Conservation (phyloP, 2,888 invertebrate genomes). For the Sipha maydis region DNA sequence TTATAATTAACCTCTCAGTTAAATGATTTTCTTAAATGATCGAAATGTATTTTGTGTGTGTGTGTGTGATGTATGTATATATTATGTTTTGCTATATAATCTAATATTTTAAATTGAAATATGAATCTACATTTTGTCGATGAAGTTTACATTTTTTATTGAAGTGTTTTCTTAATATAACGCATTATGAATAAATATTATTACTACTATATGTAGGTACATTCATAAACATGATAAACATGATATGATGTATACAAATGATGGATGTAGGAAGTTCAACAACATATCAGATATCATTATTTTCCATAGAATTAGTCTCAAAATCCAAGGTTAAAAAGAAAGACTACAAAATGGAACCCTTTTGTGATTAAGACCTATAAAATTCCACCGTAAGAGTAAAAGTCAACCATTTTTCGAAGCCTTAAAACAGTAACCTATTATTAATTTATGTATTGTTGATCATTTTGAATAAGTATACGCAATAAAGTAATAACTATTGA, state of each 20-base stretch:
- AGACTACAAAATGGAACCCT: slow-evolving; percentile 30
- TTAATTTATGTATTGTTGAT: not conserved
- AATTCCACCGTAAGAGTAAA: slow-evolving; percentile 15
- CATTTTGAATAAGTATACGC: not conserved
- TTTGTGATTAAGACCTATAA: slow-evolving; percentile 18
- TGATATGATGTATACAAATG: slow-evolving; percentile 11
- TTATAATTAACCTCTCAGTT: too few relatives aligned
- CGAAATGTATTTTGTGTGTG: too few relatives aligned
- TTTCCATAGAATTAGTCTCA: slow-evolving; percentile 28
- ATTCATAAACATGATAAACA: not conserved
- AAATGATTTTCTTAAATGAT: too few relatives aligned
- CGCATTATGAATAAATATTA: not conserved
- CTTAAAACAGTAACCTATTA: slow-evolving; percentile 45
- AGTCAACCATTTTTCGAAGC: not conserved
- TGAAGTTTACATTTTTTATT: not conserved
- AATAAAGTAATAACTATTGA: not conserved
- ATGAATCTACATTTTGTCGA: not conserved
- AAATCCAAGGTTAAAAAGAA: slow-evolving; percentile 39
- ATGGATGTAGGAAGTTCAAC: slow-evolving; percentile 24
- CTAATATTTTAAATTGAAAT: too few relatives aligned
- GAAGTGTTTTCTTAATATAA: not conserved
- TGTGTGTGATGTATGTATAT: too few relatives aligned
- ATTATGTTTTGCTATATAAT: too few relatives aligned
- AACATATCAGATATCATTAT: slow-evolving; percentile 16
- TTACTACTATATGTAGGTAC: not conserved